Evolutionary conservation across 1,140 invertebrate species (phyloP).

Genomic region (Euwallacea similis): DNA sequence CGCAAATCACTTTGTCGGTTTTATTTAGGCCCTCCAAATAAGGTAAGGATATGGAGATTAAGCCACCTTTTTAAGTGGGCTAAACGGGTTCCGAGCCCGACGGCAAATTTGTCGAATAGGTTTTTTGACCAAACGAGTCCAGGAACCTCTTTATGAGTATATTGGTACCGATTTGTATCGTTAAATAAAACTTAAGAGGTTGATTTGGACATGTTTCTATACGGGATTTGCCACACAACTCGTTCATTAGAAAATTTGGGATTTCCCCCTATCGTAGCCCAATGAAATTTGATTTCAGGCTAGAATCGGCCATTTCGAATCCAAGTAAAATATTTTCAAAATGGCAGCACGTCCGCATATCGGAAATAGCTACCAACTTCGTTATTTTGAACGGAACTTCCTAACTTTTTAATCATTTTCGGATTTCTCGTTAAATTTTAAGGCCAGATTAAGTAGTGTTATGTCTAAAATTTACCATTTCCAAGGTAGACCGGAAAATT

Average conservation of each 20-base stretch:
- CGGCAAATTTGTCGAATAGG: conserved; percentile 14
- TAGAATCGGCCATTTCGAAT: background rate
- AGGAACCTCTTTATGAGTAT: conserved; percentile 5
- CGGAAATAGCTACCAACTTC: too few relatives aligned
- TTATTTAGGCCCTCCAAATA: background rate
- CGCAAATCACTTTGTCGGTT: background rate
- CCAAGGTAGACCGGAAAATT: too few relatives aligned
- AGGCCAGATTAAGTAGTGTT: too few relatives aligned
- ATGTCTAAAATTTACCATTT: too few relatives aligned
- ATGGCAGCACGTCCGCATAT: too few relatives aligned
- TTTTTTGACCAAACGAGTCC: conserved; percentile 20
- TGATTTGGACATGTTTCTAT: background rate
- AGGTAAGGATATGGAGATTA: conserved; percentile 6
- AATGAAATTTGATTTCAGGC: background rate
- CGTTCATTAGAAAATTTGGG: background rate
- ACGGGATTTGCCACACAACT: background rate
- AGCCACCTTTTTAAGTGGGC: conserved; percentile 12
- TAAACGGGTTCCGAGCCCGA: background rate
- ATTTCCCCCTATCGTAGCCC: background rate
- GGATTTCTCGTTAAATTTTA: too few relatives aligned
- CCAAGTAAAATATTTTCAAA: background rate
- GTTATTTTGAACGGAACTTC: too few relatives aligned
- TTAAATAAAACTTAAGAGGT: background rate
- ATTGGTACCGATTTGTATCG: background rate
- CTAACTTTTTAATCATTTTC: too few relatives aligned